Base-by-base conservation (phyloP, 2,797 vertebrate species). In the Microchirus variegatus region DNA sequence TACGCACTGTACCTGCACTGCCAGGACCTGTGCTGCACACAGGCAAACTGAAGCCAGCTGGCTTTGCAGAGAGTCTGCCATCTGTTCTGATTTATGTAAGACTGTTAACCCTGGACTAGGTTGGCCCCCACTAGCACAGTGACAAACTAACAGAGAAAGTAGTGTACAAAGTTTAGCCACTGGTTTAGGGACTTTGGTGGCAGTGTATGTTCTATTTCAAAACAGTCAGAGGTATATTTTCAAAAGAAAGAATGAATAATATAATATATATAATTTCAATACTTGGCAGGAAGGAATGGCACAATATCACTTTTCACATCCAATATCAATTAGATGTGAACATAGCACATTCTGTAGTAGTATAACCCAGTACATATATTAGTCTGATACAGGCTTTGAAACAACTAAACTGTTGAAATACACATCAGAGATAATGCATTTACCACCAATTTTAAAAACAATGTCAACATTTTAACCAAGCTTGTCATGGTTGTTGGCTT, bases 1-100 rank as follows among this genome's bases (percentile, higher is more conserved):
- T 85, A 82, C 75, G 80, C 76, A 77, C 80, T 78, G 85, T 87
- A 82, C 82, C 78, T 91, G 75, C 41, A 63, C 90, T 85, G 77
- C 83, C 85, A 79, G 72, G 80, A 80, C 70, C 75, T 85, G 81
- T 88, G 81, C 80, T 80, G 71, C 74, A 73, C 87, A 81, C 63
- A 77, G 66, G 53, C 70, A 89, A 94, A 94, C 91, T 87, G 70
- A 87, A 93, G 87, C 89, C 92, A 93, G 93, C 88, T 94, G 91
- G 89, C 84, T 80, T 78, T 81, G 58, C 83, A 85, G 63, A 79
- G 85, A 89, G 86, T 85, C 89, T 86, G 80, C 87, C 82, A 82
- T 89, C 86, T 89, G 83, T 78, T 86, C 78, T 90, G 84, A 94
- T 94, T 92, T 90, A 92, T 91, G 81, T 77, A 83, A 82, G 82